Base-by-base conservation (phyloP, 2,888 invertebrate species). In the Orchesella flavescens region DNA sequence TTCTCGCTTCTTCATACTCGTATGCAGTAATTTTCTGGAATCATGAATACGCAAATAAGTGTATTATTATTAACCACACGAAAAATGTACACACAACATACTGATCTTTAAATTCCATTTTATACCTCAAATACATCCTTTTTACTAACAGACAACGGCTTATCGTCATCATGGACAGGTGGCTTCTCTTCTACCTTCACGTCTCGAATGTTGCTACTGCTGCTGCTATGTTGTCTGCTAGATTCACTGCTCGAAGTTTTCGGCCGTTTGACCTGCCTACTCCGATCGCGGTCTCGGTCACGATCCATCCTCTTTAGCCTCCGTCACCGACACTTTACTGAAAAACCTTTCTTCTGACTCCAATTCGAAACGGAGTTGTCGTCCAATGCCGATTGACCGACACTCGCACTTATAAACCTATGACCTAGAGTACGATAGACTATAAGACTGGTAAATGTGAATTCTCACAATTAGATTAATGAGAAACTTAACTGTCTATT, bases 41-140 rank as follows among this genome's bases (percentile, higher is more conserved):
- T 10, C 5, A 69, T 17, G 43, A 24, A 57, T 13, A 65, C 71
- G 17, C 59, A 74, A 55, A 43, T 10, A 66, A 66, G 15, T 43
- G 24, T 66, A 44, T 9, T 44, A 9, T 7, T 44, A 44, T 9
- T 43, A 46, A 73, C 17, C 44, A 44, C 44, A 44, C 44, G 9
- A 44, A 9, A 44, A 44, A 7, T 44, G 44, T n/a, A 44, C 12
- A 9, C 44, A 44, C 57, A 15, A 57, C n/a, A n/a, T n/a, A n/a
- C n/a, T n/a, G n/a, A 15, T 57, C 57, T 57, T 12, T 7, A 17
- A 12, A 59, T n/a, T n/a, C n/a, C 19, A 65, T 71, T 4, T 57
- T 57, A 46, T 63, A 87, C 87, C 63, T 87, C 87, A 75, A 80
- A 87, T n/a, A 87, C 23, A 5, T 87, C 86, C 69, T 86, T 86